Evolutionary conservation across 2,888 invertebrate species (phyloP).

Genomic region (Drosophila conformis): DNA sequence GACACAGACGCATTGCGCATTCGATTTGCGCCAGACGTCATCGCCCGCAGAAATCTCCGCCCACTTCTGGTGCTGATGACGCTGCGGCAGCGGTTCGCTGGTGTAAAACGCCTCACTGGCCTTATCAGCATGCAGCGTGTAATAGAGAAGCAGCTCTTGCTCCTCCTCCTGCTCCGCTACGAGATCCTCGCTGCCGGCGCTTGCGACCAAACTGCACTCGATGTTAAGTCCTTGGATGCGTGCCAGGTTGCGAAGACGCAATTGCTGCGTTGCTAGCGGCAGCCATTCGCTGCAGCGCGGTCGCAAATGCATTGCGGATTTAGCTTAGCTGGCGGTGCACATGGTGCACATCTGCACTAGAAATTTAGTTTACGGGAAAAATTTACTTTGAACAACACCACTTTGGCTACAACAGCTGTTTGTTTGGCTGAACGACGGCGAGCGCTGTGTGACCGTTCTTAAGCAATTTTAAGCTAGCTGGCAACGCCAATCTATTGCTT

Average conservation of each 20-base stretch:
- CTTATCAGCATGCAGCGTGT: conserved; percentile 91
- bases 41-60: conserved; percentile 89
- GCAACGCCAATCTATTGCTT: conserved; percentile 13
- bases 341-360: conserved; percentile 33
- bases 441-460: conserved; percentile 40
- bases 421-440: conserved; percentile 23
- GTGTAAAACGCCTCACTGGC: conserved; percentile 94
- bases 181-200: conserved; percentile 6
- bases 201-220: conserved; percentile 44
- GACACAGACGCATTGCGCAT: conserved; percentile 83
- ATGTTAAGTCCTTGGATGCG: conserved; percentile 90
- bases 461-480: conserved; percentile 2
- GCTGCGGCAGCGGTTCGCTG: conserved; percentile 89
- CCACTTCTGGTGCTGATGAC: conserved; percentile 91
- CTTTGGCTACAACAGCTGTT: conserved; percentile 62
- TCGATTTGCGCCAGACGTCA: conserved; percentile 86
- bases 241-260: conserved; percentile 91
- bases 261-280: conserved; percentile 93
- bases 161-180: conserved; percentile 35
- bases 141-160: conserved; percentile 87
- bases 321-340: conserved; percentile 22
- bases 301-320: conserved; percentile 71
- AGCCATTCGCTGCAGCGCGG: conserved; percentile 81
- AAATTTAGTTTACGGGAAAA: conserved; percentile 36
- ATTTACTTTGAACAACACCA: conserved; percentile 42